Base-by-base conservation (phyloP, 1,140 invertebrate species). In the Scaptomyza graminum region DNA sequence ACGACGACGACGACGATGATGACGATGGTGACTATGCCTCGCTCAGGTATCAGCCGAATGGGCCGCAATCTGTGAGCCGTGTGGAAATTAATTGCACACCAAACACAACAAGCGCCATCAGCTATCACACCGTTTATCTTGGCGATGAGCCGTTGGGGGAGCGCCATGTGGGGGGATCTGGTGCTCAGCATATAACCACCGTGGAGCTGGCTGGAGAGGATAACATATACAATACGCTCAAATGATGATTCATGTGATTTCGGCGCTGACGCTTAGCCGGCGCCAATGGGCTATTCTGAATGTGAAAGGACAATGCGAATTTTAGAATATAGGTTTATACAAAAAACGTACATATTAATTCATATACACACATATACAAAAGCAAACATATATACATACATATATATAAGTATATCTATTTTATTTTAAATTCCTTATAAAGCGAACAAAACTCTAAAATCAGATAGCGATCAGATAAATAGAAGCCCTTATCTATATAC, bases 221-320 rank as follows among this genome's bases (percentile, higher is more conserved):
- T 70, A 91, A 91, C 74, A 91, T 91, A 72, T 91, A 91, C 71
- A 91, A 91, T 84, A 91, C 90, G 76, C 83, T 91, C 76, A 91
- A 91, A 91, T 91, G 90, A 91, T 91, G 90, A 91, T 75, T 91
- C 67, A 81, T 91, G 90, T 91, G 90, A 91, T 91, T 91, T 75
- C 80, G 90, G 74, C 83, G 82, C 61, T 77, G 76, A 60, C 89
- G 84, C 67, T 79, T 90, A 55, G 79, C 87, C 76, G 79, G 79
- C 68, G 83, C 76, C 73, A 83, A 83, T 52, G 83, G 84, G 47
- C 66, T 88, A 61, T 83, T 83, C 72, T 88, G 78, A 59, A 51
- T 44, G 50, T 73, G 59, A 49, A 46, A 70, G 31, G 43, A 61
- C 34, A 41, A 69, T 41, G 56, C 55, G 55, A 66, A 61, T 47